Conservation (phyloP, 2,797 vertebrate genomes). For the Apodemus agrarius region DNA sequence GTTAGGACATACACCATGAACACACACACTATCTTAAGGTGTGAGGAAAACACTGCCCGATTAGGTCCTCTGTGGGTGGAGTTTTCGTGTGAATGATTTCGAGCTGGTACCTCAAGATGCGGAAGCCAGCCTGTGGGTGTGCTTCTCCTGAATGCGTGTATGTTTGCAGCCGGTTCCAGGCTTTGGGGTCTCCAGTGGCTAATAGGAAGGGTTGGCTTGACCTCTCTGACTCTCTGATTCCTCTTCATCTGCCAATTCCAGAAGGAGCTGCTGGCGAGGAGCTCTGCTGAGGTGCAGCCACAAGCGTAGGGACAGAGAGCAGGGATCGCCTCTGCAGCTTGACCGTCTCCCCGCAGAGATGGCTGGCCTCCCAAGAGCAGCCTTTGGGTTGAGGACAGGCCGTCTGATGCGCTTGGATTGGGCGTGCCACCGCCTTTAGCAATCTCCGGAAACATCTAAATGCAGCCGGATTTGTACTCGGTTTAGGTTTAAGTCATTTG, state of each 20-base stretch:
- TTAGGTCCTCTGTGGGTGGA: background rate
- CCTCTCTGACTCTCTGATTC: background rate
- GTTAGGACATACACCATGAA: background rate
- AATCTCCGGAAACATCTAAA: background rate
- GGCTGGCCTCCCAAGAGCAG: accelerated
- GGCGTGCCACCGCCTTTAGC: background rate
- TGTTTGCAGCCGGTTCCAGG: background rate
- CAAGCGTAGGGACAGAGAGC: background rate
- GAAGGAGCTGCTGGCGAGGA: background rate
- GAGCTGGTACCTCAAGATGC: background rate
- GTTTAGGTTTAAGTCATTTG: conserved; percentile 34
- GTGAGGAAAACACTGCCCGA: background rate
- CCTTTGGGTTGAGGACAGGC: background rate
- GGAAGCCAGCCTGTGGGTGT: background rate
- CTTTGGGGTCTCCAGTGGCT: background rate
- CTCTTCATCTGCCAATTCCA: background rate
- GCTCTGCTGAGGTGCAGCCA: background rate
- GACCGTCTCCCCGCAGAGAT: background rate
- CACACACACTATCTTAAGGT: background rate
- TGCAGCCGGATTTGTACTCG: background rate
- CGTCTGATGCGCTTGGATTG: no score
- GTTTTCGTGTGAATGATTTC: background rate
- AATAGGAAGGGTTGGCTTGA: background rate
- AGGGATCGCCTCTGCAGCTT: background rate
- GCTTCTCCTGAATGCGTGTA: background rate